Base-by-base conservation (phyloP, 2,113 vertebrate species). In the Vidua chalybeata region DNA sequence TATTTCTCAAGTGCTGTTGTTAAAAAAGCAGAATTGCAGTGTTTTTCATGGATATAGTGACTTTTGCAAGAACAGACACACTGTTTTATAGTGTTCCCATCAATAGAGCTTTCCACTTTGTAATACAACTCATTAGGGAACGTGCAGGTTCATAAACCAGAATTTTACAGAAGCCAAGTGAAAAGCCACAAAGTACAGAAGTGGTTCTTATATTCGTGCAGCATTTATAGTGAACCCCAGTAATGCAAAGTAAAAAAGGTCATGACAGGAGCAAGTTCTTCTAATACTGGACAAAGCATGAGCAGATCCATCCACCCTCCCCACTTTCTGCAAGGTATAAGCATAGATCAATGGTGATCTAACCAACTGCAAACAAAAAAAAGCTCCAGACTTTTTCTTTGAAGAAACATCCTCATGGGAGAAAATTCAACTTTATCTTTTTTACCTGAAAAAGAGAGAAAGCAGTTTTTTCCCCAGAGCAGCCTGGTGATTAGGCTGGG, bases 291-390 rank as follows among this genome's bases (percentile, higher is more conserved):
- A 33, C 15, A 46, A 63, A 15, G 5, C n/a, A 63, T 30, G 23
- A 68, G 39, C 23, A 61, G 15, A 45, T 39, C 22, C 7, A 26
- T 54, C 20, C 61, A 63, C 10, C 27, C 26, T 52, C 37, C 41
- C 9, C 19, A 3, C 15, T 62, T 72, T 88, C 12, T 63, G 21
- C 43, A n/a, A 46, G 5, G 22, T 17, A 3, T 14, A 19, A 62
- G 12, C 5, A 0, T 28, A 52, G n/a, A 31, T 20, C 1, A 75
- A 21, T 3, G 13, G 2, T 31, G 15, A 55, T 48, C 5, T 55
- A 63, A 69, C 20, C 31, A 76, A 55, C 6, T 52, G 27, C 9
- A 39, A 79, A 68, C 5, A 39, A 45, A 52, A 41, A n/a, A 67
- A 64, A 7, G 15, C 23, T 69, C 8, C 21, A 41, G 13, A 6